Evolutionary conservation across 2,888 invertebrate species (phyloP), one percentile per base, ranked within the genome.

Genomic region (Xylota segnis): DNA sequence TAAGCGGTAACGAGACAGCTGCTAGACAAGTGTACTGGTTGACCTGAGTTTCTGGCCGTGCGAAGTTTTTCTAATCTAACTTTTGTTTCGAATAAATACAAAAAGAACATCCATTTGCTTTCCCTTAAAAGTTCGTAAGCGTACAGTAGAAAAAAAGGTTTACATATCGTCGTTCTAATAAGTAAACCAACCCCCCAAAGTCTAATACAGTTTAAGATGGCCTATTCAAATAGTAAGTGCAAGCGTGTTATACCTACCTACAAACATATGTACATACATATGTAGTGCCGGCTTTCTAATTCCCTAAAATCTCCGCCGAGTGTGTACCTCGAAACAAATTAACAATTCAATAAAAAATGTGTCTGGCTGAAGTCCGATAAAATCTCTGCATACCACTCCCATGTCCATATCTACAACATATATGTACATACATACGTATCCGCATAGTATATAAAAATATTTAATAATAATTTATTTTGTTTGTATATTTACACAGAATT

Each of bases 401-500:
- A 56, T 82, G 66, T 68, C 61, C 72, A 86, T 65, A 75, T 61
- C 59, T 40, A 43, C 58, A 61, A 7, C 43, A 59, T 10, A 29
- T 27, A 59, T 10, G 16, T 27, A 45, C 10, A 61, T 50, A 47
- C n/a, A 54, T 71, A 34, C 40, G 18, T 56, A 27, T 40, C 10
- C n/a, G 16, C n/a, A 27, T 18, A 58, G 29, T 37, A 6, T 32
- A n/a, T 63, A 61, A 78, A 32, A 74, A 45, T 71, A 43, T n/a
- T n/a, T n/a, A n/a, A n/a, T 50, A 50, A 34, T 12, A 78, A 63
- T 27, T 74, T 23, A 47, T 56, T 10, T n/a, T n/a, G n/a, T 40
- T 52, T 47, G 40, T 56, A 14, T 66, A 4, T 29, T 68, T 75
- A 43, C 94, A 76, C 93, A 97, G 97, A 97, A 93, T 96, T 95